These are phyloP conservation scores for Microctonus hyperodae DNA, from an alignment of 2,888 invertebrate species.

Conservation along the genomic window DNA sequence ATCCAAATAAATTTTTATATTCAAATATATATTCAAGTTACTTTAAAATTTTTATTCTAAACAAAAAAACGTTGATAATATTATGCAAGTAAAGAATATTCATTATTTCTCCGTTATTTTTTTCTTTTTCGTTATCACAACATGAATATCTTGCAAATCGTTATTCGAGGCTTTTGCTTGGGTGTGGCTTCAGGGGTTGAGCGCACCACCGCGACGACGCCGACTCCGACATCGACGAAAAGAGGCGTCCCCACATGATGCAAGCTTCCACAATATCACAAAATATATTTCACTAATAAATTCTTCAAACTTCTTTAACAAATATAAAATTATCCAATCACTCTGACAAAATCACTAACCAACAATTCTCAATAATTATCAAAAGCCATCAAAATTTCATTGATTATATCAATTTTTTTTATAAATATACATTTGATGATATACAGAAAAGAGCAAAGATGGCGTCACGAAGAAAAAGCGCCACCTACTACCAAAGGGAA, in stretches of 20 bases:
- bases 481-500: neutral
- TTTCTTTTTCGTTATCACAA: neutral
- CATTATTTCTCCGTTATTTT: neutral
- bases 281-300: neutral
- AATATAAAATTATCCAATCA: too few relatives aligned
- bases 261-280: neutral
- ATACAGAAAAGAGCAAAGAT: neutral
- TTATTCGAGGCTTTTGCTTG: conserved; percentile 31
- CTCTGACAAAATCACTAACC: too few relatives aligned
- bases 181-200: conserved; percentile 39
- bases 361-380: neutral
- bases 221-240: conserved; percentile 34
- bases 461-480: neutral
- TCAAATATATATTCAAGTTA: too few relatives aligned
- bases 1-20: conserved; percentile 8
- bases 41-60: too few relatives aligned
- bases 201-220: conserved; percentile 34
- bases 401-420: neutral
- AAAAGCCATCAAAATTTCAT: conserved; percentile 11
- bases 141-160: conserved; percentile 23
- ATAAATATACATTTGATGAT: neutral
- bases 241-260: conserved; percentile 4
- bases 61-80: too few relatives aligned
- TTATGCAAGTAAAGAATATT: too few relatives aligned
- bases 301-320: neutral